Percentiles rank a stretch among this genome's conserved stretches.
Evolutionary conservation across 2,888 invertebrate genomes (phyloP).

Genomic region (Tenthredo notha): DNA sequence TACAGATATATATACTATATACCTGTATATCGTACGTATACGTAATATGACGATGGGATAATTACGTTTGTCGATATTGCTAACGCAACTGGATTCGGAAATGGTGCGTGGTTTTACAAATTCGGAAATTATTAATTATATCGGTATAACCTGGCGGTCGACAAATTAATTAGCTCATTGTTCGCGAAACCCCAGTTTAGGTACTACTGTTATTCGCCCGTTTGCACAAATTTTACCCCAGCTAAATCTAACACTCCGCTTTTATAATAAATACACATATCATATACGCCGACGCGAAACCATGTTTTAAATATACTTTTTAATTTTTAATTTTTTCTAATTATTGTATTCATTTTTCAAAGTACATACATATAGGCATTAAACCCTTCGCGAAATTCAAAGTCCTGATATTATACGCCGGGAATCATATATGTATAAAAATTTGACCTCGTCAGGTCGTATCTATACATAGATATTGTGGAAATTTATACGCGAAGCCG

Average conservation of each 20-base stretch:
- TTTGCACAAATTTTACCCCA: not conserved
- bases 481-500: slow-evolving; percentile 2
- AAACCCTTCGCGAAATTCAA: not conserved
- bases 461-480: slow-evolving; percentile 8
- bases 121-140: slow-evolving; percentile 40
- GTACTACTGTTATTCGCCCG: not conserved
- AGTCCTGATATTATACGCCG: not conserved
- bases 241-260: slow-evolving; percentile 9
- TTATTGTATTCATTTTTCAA: not conserved
- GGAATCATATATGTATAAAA: not conserved
- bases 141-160: slow-evolving; percentile 36
- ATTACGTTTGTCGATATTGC: slow-evolving; percentile 32
- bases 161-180: slow-evolving; percentile 49
- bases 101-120: slow-evolving; percentile 37
- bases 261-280: slow-evolving; percentile 24
- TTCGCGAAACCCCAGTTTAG: slow-evolving; percentile 3
- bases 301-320: too few species aligned
- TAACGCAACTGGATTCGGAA: slow-evolving; percentile 19
- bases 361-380: not conserved
- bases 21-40: not conserved
- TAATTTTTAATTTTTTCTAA: not conserved
- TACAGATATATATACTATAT: not conserved
- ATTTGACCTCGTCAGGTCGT: slow-evolving; percentile 16
- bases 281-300: not conserved
- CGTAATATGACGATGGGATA: not conserved